phyloP scores from a whole-genome alignment of 2,797 vertebrate species.

The Argentina silus region DNA sequence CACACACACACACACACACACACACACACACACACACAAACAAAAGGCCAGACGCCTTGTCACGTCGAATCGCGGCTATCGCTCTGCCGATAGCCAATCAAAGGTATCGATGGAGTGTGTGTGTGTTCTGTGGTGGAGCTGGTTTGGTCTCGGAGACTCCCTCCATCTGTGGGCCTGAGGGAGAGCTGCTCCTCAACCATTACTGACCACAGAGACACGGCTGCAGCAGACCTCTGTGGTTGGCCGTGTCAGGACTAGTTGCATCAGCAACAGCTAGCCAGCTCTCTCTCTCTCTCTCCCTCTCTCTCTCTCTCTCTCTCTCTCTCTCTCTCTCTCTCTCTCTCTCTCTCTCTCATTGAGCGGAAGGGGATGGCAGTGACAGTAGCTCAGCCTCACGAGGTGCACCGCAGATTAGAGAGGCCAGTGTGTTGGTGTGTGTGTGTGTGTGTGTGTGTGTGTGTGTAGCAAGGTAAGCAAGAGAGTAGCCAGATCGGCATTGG shows the following conservation, averaged over 20 bases:
- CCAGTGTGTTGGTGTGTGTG: too few species aligned
- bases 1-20: constrained; percentile 25
- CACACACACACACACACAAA: constrained; percentile 25
- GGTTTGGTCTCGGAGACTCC: constrained; percentile 50
- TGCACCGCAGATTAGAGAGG: constrained; percentile 4
- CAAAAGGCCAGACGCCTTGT: constrained; percentile 28
- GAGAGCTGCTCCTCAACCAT: constrained; percentile 51
- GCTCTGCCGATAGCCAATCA: constrained; percentile 68
- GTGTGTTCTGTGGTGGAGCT: constrained; percentile 54
- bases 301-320: too few species aligned
- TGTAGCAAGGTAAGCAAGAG: too few species aligned
- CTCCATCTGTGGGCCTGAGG: constrained; percentile 35
- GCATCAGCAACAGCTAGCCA: constrained; percentile 51
- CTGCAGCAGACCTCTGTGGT: constrained; percentile 63
- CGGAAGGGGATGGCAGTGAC: constrained; percentile 19
- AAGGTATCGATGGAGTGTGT: constrained; percentile 62
- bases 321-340: too few species aligned
- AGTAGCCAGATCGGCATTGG: background rate
- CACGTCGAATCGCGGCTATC: constrained; percentile 51
- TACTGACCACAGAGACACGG: constrained; percentile 66
- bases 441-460: too few species aligned
- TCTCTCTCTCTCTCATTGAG: constrained; percentile 1
- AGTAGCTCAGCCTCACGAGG: constrained; percentile 37
- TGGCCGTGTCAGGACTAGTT: constrained; percentile 55
- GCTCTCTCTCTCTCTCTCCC: background rate